phyloP scores from a whole-genome alignment of 2,113 vertebrate species.

The Vidua chalybeata region DNA sequence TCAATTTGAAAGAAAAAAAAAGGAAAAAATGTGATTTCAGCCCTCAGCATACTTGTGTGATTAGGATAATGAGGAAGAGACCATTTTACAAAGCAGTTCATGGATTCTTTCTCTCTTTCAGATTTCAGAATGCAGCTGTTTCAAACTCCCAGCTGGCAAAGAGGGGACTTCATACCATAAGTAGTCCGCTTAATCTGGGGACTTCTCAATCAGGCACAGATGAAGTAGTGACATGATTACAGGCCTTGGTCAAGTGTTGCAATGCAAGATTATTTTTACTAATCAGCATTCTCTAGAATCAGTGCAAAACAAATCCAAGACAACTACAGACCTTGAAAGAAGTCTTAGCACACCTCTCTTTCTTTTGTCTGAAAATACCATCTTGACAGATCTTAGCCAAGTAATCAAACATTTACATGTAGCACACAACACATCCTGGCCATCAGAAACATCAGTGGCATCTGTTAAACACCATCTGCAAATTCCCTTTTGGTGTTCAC shows the following conservation, averaged over 20 bases:
- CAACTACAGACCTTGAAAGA: background rate
- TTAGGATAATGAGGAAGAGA: constrained; percentile 17
- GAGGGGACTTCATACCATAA: background rate
- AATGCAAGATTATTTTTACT: constrained; percentile 25
- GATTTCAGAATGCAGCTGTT: constrained; percentile 32
- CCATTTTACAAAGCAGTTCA: background rate
- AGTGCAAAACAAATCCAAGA: constrained; percentile 8
- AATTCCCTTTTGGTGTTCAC: background rate
- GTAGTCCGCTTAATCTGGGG: background rate
- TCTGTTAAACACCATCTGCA: background rate
- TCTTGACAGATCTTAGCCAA: background rate
- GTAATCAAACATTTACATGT: background rate
- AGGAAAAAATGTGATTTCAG: background rate
- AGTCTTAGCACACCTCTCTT: background rate
- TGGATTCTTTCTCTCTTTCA: background rate
- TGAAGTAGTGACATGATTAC: constrained; percentile 37
- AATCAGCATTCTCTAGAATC: constrained; percentile 21
- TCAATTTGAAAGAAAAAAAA: background rate
- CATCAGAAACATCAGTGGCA: background rate
- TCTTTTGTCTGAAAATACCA: background rate
- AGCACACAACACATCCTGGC: background rate
- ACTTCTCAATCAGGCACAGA: constrained; percentile 31
- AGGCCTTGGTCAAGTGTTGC: constrained; percentile 38
- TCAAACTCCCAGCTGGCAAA: constrained; percentile 26
- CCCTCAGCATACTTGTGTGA: background rate